Base-by-base conservation (phyloP, 2,797 vertebrate species). In the Phylloscopus collybita region DNA sequence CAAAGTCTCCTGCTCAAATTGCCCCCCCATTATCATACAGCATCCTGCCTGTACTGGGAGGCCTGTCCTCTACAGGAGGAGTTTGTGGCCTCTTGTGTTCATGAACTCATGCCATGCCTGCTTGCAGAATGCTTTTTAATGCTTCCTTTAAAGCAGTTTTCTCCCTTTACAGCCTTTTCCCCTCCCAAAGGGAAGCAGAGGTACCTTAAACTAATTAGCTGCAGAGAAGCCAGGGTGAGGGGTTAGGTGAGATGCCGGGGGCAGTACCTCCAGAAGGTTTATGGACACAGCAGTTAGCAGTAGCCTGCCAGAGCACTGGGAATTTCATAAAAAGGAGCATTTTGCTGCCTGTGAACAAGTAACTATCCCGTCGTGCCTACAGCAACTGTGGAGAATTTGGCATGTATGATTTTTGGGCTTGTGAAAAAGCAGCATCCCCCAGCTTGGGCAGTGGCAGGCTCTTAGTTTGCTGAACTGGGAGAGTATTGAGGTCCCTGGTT, bases 151-250 rank as follows among this genome's bases (percentile, higher is more conserved):
- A 65, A 92, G 89, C 78, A 25, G 13, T 73, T 72, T 64, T 73
- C 42, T 75, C 44, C 27, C 26, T 81, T 95, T 92, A 84, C 14
- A 79, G 44, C 75, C 36, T 80, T 85, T 88, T 82, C 15, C n/a
- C 40, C 45, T 92, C 86, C 81, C 60, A 67, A 67, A 79, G 49
- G 89, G 72, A 87, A 61, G 67, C 6, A 60, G 79, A 71, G 32
- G 65, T 90, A 50, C 87, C 82, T 86, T 86, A 64, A 80, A 81
- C 60, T 89, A 84, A 91, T 88, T 49, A 89, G 66, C 69, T 66
- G 66, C 42, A 69, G 71, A 69, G 80, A 60, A 88, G 66, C 11
- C 0, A 4, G 42, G 61, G 23, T 56, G 79, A 38, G 18, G 79
- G 51, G 56, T 64, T 82, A 30, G 60, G 44, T 51, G 74, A 67